Evolutionary conservation across 2,888 invertebrate species (phyloP).

Genomic region (Apodemia mormo): DNA sequence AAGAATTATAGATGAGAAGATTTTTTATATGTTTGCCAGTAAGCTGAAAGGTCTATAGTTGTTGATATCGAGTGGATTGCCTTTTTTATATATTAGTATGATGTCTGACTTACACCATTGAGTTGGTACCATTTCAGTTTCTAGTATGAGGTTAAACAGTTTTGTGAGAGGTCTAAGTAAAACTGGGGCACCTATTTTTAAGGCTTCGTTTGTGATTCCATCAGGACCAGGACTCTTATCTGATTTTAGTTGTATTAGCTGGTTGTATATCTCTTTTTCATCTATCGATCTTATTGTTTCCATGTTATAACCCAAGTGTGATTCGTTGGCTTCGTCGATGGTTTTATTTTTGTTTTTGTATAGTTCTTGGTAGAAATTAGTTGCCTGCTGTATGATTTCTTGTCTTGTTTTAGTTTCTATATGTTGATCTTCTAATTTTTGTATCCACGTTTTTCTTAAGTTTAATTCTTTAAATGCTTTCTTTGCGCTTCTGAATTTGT

Average conservation of each 20-base stretch:
- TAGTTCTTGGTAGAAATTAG: constrained; percentile 10
- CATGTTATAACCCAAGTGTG: neutral
- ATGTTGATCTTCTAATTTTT: too few species aligned
- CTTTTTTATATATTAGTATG: constrained; percentile 27
- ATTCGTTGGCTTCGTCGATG: neutral
- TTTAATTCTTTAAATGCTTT: too few species aligned
- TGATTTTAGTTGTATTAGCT: constrained; percentile 31
- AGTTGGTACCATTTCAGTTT: neutral
- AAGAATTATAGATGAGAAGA: constrained; percentile 23
- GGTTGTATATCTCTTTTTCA: constrained; percentile 27
- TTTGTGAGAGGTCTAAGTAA: constrained; percentile 28
- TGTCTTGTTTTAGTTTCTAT: constrained; percentile 30
- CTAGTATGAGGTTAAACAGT: constrained; percentile 21
- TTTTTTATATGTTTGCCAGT: constrained; percentile 26
- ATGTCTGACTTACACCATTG: constrained; percentile 24
- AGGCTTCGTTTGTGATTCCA: constrained; percentile 34
- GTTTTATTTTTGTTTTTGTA: constrained; percentile 2
- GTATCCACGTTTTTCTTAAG: too few species aligned
- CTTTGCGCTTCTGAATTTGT: too few species aligned
- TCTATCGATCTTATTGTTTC: neutral
- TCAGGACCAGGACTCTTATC: constrained; percentile 36
- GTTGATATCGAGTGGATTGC: constrained; percentile 23
- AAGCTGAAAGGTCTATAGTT: too few species aligned
- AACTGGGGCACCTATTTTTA: constrained; percentile 31
- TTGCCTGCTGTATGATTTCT: constrained; percentile 26